phyloP scores from a whole-genome alignment of 2,113 vertebrate genomes.

The Gallinago media region DNA sequence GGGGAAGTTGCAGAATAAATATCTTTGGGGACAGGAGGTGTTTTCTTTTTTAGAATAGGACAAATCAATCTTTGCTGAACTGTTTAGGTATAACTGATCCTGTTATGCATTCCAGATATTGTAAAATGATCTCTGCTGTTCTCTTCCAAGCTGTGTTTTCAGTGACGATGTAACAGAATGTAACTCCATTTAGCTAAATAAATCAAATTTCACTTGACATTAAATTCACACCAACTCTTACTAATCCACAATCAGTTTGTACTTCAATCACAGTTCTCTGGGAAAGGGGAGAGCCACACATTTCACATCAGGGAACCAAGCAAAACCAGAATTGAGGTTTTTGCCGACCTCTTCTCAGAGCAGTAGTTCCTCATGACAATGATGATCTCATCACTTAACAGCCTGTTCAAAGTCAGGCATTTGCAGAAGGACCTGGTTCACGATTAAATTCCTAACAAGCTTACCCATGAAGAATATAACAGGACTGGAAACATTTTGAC shows the following conservation, averaged over 20 bases:
- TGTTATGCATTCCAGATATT: background rate
- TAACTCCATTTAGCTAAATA: background rate
- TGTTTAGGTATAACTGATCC: background rate
- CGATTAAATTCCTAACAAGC: background rate
- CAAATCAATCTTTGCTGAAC: background rate
- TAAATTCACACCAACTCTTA: background rate
- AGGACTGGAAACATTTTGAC: background rate
- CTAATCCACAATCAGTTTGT: background rate
- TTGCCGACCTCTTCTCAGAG: background rate
- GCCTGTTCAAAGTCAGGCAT: background rate
- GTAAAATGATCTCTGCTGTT: background rate
- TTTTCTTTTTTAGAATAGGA: background rate
- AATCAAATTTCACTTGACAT: background rate
- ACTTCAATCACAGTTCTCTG: background rate
- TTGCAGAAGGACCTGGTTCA: background rate
- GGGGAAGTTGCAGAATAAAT: background rate
- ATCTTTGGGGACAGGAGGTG: fast-evolving
- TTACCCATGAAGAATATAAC: background rate
- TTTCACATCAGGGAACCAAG: background rate
- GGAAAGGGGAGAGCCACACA: background rate
- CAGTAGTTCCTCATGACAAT: background rate
- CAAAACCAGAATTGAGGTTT: background rate
- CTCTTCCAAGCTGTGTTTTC: background rate
- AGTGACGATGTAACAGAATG: background rate
- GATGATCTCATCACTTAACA: conserved; percentile 18